phyloP scores from a whole-genome alignment of 2,113 vertebrate species.

The Rutilus rutilus region DNA sequence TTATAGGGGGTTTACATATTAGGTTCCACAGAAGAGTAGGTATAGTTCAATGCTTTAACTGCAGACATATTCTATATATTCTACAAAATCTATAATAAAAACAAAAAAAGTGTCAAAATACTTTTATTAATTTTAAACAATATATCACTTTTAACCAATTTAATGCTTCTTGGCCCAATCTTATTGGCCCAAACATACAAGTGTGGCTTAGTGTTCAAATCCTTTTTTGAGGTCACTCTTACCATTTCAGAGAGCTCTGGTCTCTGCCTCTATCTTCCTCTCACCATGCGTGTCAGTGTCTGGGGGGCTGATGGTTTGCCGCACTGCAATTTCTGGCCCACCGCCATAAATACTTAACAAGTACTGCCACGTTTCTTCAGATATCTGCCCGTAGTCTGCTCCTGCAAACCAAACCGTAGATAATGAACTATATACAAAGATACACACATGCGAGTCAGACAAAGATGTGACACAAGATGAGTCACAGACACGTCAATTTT shows the following conservation, averaged over 20 bases:
- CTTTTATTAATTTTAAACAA: too few species aligned
- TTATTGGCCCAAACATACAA: background rate
- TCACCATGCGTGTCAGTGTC: constrained; percentile 86
- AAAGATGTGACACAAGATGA: constrained; percentile 13
- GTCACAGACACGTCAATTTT: background rate
- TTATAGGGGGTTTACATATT: background rate
- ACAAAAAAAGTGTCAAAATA: too few species aligned
- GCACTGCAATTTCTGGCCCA: constrained; percentile 90
- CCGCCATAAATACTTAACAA: constrained; percentile 87
- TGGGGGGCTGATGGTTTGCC: constrained; percentile 83
- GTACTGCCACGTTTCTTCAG: constrained; percentile 95
- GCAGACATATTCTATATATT: too few species aligned
- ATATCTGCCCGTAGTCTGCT: constrained; percentile 97
- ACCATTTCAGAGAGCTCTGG: constrained; percentile 82
- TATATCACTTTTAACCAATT: background rate
- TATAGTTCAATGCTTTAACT: background rate
- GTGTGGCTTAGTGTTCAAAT: background rate
- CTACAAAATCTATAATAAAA: too few species aligned
- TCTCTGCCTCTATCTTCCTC: constrained; percentile 95
- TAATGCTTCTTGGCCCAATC: background rate
- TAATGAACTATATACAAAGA: background rate
- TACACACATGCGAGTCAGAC: background rate
- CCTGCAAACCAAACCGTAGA: constrained; percentile 71
- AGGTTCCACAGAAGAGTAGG: background rate
- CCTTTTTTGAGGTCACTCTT: background rate